Evolutionary conservation across 2,888 invertebrate genomes (phyloP).

Genomic region (Heliconius sara): DNA sequence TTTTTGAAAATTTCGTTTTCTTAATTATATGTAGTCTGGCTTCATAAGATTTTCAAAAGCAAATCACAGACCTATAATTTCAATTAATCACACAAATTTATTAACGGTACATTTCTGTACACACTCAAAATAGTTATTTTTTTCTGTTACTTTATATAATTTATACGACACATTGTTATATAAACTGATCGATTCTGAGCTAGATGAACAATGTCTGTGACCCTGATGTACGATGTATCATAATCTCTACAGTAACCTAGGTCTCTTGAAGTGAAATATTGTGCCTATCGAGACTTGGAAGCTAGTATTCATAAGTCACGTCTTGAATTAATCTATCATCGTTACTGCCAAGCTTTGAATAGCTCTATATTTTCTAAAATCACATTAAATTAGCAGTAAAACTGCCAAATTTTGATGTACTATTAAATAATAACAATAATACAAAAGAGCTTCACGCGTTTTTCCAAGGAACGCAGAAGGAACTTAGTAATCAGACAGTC

Average conservation of each 20-base stretch:
- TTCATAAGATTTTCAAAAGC: neutral
- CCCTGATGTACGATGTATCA: constrained; percentile 3
- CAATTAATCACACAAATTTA: no score
- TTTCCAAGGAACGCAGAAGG: neutral
- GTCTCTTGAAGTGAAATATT: constrained; percentile 23
- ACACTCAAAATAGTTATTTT: no score
- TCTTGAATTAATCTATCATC: constrained; percentile 19
- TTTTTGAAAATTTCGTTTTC: neutral
- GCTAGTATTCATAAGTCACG: constrained; percentile 20
- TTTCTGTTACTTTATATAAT: no score
- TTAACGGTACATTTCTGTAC: neutral
- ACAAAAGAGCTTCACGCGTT: neutral
- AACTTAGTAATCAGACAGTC: neutral
- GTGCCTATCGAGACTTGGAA: constrained; percentile 13
- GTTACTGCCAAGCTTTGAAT: constrained; percentile 10
- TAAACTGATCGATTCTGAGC: neutral
- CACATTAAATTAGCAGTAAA: neutral
- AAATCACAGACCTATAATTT: neutral
- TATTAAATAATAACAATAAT: neutral
- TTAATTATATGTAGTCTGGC: neutral
- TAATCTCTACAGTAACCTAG: constrained; percentile 20
- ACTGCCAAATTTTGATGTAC: neutral
- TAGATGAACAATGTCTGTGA: neutral
- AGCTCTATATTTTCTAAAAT: neutral
- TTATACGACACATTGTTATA: neutral